Evolutionary conservation across 2,888 invertebrate genomes (phyloP), one percentile per base, ranked within the genome.

Genomic region (Cheilosia variabilis): DNA sequence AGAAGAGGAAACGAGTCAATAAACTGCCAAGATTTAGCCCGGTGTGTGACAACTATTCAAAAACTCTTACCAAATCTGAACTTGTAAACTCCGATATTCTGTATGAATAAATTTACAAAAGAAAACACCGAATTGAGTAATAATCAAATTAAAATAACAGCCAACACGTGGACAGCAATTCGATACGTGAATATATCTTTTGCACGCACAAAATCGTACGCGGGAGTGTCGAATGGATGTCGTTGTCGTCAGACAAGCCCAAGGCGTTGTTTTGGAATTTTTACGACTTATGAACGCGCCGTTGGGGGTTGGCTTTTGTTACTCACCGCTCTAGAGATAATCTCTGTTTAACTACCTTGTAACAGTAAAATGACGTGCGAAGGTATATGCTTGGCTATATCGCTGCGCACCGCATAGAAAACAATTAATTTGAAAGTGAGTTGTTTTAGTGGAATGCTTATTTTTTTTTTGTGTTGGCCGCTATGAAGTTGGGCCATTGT

Each of bases 401-500:
- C 34, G 34, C 34, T 34, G 34, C 9, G 17, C 7, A 9, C 47
- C 9, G 47, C 9, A 19, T 34, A 27, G 24, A 68, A 69, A 43
- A 19, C 53, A 66, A 31, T 69, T 69, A 69, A 31, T 37, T 71
- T 58, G 50, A 60, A 71, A 71, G 58, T 69, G 31, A 69, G 43
- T 57, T 68, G 68, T 43, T 57, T 43, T 5, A 55, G 68, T 45
- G 43, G 45, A 34, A 47, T 17, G 9, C 2, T 5, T 45, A 0
- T 31, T 27, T 43, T 41, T 52, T 41, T 24, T 27, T 41, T 22
- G 5, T 4, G 13, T 50, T 31, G 19, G n/a, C n/a, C 47, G 4
- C n/a, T 9, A 66, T 66, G 19, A 66, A 45, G 52, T 76, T 19
- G 17, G 10, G 10, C 10, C 62, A 81, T 80, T 81, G 68, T 81